These are phyloP conservation scores for Nymphalis io DNA, from an alignment of 1,140 invertebrate genomes.

Conservation along the genomic window DNA sequence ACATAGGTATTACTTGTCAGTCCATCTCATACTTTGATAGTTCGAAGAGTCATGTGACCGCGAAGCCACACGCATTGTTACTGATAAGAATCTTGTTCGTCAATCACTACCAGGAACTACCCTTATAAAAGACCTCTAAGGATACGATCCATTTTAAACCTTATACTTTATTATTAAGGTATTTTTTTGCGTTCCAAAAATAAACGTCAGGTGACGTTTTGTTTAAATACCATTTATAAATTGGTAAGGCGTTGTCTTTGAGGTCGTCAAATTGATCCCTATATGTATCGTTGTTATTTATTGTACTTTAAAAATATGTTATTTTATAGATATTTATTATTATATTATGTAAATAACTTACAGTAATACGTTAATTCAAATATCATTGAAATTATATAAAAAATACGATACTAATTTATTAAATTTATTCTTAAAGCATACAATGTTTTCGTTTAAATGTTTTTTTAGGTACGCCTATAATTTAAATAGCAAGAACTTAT, in stretches of 20 bases:
- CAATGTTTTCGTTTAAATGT: too few relatives aligned
- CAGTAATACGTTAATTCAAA: too few relatives aligned
- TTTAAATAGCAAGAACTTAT: too few relatives aligned
- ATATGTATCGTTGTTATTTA: background rate
- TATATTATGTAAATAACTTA: too few relatives aligned
- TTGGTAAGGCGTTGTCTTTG: constrained; percentile 45
- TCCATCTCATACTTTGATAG: constrained; percentile 52
- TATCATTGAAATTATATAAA: too few relatives aligned
- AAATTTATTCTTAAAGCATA: too few relatives aligned
- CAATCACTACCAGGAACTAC: constrained; percentile 57
- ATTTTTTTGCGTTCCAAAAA: constrained; percentile 12
- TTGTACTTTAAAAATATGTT: background rate
- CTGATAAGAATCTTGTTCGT: constrained; percentile 68
- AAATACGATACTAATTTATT: too few relatives aligned
- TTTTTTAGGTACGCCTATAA: too few relatives aligned
- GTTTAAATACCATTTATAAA: constrained; percentile 52
- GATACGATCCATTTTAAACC: constrained; percentile 28
- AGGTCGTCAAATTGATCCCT: constrained; percentile 36
- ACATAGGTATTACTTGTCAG: constrained; percentile 32
- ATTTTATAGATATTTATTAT: too few relatives aligned
- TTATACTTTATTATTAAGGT: constrained; percentile 10
- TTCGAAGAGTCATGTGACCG: constrained; percentile 51
- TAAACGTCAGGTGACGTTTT: constrained; percentile 45
- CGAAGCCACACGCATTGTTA: constrained; percentile 70
- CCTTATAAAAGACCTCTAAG: constrained; percentile 40